phyloP scores from a whole-genome alignment of 2,888 invertebrate species.

The Gisinianus flammeolus region DNA sequence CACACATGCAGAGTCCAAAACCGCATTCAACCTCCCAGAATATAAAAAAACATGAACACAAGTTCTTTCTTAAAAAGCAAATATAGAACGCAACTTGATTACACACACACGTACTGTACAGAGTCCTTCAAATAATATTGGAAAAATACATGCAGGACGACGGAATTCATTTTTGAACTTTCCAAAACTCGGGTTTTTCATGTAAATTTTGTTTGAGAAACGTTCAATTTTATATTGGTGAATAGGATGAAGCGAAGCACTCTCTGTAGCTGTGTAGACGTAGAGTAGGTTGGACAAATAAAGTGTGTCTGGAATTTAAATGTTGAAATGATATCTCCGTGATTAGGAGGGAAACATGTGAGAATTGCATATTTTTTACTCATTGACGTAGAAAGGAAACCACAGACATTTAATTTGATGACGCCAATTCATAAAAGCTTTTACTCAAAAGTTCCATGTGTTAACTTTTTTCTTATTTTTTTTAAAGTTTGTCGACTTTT shows the following conservation, averaged over 20 bases:
- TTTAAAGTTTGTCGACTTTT: background rate
- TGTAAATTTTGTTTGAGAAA: no score
- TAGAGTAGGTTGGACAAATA: background rate
- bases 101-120: background rate
- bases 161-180: no score
- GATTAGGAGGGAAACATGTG: background rate
- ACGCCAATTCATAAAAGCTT: constrained; percentile 11
- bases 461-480: background rate
- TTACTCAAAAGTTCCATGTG: constrained; percentile 15
- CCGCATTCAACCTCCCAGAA: background rate
- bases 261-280: no score
- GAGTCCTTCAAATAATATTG: no score
- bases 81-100: background rate
- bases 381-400: constrained; percentile 26
- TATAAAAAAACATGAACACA: background rate
- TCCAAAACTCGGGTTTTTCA: no score
- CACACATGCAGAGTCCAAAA: background rate
- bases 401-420: constrained; percentile 29
- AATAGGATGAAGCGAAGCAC: no score
- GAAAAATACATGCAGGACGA: no score
- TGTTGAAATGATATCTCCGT: background rate
- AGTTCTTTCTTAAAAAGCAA: constrained; percentile 1
- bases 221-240: no score
- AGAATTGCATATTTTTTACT: background rate
- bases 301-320: constrained; percentile 18